Conservation (phyloP, 2,888 invertebrate species). For the Nycteola revayana region DNA sequence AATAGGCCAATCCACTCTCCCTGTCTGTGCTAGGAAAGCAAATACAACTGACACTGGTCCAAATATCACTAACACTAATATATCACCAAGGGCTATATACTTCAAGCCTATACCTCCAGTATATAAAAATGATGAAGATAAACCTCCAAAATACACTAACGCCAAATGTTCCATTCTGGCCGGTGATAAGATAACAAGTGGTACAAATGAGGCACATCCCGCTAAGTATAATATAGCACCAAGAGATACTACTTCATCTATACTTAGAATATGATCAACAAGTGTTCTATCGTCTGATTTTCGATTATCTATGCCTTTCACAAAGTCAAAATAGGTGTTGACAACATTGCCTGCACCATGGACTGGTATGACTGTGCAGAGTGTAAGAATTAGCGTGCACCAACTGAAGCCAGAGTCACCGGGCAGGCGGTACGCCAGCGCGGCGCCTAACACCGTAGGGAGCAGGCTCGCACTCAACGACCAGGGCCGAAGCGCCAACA, state of each 20-base stretch:
- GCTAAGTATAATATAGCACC: conserved; percentile 94
- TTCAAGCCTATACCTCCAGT: conserved; percentile 98
- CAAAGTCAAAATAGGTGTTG: conserved; percentile 97
- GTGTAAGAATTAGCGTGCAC: conserved; percentile 89
- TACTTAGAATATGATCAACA: conserved; percentile 92
- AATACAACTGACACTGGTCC: conserved; percentile 97
- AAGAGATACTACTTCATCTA: conserved; percentile 90
- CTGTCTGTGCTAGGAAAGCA: conserved; percentile 96
- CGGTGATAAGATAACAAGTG: conserved; percentile 89
- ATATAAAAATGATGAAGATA: conserved; percentile 97
- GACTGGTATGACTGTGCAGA: conserved; percentile 93
- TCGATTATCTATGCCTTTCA: conserved; percentile 95
- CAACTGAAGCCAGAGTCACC: conserved; percentile 90
- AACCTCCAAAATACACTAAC: conserved; percentile 95
- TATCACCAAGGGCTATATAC: conserved; percentile 96
- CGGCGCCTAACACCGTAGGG: conserved; percentile 94
- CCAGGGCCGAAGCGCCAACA: conserved; percentile 95
- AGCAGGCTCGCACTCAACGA: conserved; percentile 95
- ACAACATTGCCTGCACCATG: conserved; percentile 98
- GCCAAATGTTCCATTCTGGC: conserved; percentile 97
- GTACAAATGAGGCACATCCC: conserved; percentile 92
- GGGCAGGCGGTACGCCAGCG: conserved; percentile 91
- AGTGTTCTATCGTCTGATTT: conserved; percentile 97
- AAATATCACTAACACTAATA: conserved; percentile 94
- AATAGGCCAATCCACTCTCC: conserved; percentile 93